Percentiles rank a stretch among this genome's conserved stretches.
Evolutionary conservation across 2,888 invertebrate species (phyloP).

Genomic region (Portevinia maculata): DNA sequence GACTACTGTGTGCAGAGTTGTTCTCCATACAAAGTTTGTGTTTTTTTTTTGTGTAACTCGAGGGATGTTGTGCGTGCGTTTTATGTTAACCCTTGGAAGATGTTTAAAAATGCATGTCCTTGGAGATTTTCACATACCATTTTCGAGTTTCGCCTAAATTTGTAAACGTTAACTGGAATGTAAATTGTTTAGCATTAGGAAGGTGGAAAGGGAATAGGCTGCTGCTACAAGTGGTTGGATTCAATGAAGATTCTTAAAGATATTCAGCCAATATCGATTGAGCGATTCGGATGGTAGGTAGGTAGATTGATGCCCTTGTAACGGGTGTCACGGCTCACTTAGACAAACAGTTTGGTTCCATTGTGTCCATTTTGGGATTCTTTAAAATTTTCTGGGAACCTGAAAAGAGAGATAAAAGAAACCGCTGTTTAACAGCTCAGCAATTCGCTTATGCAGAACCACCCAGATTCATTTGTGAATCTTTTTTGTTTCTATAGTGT

Average conservation of each 20-base stretch:
- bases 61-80: slow-evolving; percentile 58
- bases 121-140: slow-evolving; percentile 47
- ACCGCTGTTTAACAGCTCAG: too few species aligned
- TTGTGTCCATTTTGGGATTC: too few species aligned
- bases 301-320: too few species aligned
- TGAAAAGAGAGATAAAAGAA: too few species aligned
- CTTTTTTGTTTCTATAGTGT: too few species aligned
- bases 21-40: not conserved
- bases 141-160: slow-evolving; percentile 63
- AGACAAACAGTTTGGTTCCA: too few species aligned
- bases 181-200: slow-evolving; percentile 45
- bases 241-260: not conserved
- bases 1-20: slow-evolving; percentile 3
- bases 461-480: too few species aligned
- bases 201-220: too few species aligned
- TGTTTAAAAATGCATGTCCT: slow-evolving; percentile 74
- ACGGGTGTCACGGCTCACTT: too few species aligned
- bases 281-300: too few species aligned
- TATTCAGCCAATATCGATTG: not conserved
- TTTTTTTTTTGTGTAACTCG: slow-evolving; percentile 29
- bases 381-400: too few species aligned
- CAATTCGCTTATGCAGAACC: too few species aligned
- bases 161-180: slow-evolving; percentile 61
- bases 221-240: slow-evolving; percentile 37
- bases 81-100: slow-evolving; percentile 61